Conservation (phyloP, 2,797 vertebrate species). For the Cirrhinus mrigala region DNA sequence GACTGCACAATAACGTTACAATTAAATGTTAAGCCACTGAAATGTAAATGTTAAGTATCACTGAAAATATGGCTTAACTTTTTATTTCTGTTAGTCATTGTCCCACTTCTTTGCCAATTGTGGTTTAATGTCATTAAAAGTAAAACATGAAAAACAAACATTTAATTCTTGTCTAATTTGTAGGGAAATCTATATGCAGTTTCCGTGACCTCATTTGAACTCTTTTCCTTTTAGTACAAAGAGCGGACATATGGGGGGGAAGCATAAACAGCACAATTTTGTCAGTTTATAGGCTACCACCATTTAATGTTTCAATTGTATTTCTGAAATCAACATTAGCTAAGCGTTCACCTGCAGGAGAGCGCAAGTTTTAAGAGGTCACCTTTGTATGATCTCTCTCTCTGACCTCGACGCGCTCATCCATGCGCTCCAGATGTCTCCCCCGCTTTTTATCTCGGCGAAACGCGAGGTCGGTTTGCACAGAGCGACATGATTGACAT, state of each 20-base stretch:
- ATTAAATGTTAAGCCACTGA: not conserved
- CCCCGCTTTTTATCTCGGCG: not conserved
- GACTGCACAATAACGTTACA: not conserved
- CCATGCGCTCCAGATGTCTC: slow-evolving; percentile 9
- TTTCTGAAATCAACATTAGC: not conserved
- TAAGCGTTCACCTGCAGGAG: not conserved
- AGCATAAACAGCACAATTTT: no score
- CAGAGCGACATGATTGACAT: slow-evolving; percentile 62
- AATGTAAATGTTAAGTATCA: no score
- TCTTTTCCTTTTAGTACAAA: not conserved
- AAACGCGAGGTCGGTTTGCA: slow-evolving; percentile 54
- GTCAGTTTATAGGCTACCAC: not conserved
- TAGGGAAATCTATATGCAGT: not conserved
- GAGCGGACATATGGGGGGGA: not conserved
- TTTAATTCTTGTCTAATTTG: not conserved
- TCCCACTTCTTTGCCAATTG: not conserved
- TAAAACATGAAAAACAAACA: not conserved
- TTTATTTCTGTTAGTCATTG: not conserved
- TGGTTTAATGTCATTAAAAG: not conserved
- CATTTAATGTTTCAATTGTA: not conserved
- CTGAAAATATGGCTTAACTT: not conserved
- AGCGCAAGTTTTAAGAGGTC: not conserved
- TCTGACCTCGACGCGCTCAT: not conserved
- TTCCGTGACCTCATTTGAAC: not conserved
- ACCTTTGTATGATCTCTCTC: not conserved